Conservation (phyloP, 2,797 vertebrate species). For the Ispidina lecontei region DNA sequence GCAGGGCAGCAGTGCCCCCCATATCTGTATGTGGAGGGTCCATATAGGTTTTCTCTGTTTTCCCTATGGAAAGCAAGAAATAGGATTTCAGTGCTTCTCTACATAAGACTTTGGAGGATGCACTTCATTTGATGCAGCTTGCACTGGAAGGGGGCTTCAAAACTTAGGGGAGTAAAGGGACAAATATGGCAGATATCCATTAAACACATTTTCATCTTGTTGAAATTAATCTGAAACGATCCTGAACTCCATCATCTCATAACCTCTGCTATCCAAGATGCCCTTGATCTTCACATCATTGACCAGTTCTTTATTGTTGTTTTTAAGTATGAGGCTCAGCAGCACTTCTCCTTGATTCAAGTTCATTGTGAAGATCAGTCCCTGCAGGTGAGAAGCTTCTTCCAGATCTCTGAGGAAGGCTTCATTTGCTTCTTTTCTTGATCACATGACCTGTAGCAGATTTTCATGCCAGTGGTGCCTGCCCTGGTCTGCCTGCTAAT, state of each 20-base stretch:
- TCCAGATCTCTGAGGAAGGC: neutral
- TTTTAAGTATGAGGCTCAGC: neutral
- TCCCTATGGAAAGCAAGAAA: neutral
- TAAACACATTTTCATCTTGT: neutral
- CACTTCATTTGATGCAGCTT: neutral
- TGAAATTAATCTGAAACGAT: neutral
- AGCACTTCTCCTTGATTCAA: neutral
- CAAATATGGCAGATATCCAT: neutral
- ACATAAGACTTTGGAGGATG: neutral
- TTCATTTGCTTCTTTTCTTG: neutral
- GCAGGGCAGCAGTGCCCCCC: slow-evolving; percentile 40
- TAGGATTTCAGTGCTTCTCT: neutral
- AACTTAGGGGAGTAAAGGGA: neutral
- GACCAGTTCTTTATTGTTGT: neutral
- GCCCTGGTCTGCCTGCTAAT: neutral
- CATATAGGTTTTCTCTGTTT: neutral
- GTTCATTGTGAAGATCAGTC: neutral
- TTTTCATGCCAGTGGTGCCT: neutral
- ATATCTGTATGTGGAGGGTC: slow-evolving; percentile 35
- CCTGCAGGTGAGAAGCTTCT: neutral
- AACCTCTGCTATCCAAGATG: neutral
- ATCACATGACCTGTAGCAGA: neutral
- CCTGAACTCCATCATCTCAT: neutral
- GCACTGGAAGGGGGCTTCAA: neutral
- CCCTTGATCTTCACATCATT: neutral